Evolutionary conservation across 2,888 invertebrate genomes (phyloP), one percentile per base, ranked within the genome.

Genomic region (Leucozona laternaria): DNA sequence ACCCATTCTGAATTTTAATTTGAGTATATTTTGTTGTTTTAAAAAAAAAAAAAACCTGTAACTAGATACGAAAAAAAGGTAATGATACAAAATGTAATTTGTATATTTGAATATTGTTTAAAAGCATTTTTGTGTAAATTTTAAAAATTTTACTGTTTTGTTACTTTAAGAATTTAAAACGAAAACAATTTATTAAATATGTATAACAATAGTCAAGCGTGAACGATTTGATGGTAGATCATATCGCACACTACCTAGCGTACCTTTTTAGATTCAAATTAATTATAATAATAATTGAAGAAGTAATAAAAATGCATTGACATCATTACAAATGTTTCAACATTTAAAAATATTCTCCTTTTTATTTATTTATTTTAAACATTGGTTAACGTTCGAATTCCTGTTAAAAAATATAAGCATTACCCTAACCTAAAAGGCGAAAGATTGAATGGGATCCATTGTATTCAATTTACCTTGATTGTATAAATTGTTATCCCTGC

Each of bases 221-320:
- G 28, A 66, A 50, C 45, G 72, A 66, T 66, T 48, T 58, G 78
- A 78, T 82, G 58, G 43, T 66, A 78, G 72, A 73, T 78, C 72
- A 66, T 45, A 48, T 72, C 78, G 53, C 17, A 40, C 62, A 25
- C 64, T 40, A 53, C 37, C 37, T 17, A 43, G 40, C 57, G 78
- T 66, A 82, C 82, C 72, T 83, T 79, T 82, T 73, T 60, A 79
- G 55, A 73, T 45, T 83, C 68, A 62, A 79, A 70, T 75, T 55
- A 68, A 66, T 78, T 43, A 25, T 17, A 45, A 45, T 4, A 43
- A 25, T 2, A n/a, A 40, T 15, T 17, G 25, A 40, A 40, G 2
- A 31, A 17, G 5, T 48, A 45, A 20, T 43, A 45, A 45, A n/a
- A 45, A 45, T 64, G 45, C 43, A 40, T 64, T 64, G 34, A 37